Conservation (phyloP, 2,113 vertebrate species). For the Chaetura pelagica region DNA sequence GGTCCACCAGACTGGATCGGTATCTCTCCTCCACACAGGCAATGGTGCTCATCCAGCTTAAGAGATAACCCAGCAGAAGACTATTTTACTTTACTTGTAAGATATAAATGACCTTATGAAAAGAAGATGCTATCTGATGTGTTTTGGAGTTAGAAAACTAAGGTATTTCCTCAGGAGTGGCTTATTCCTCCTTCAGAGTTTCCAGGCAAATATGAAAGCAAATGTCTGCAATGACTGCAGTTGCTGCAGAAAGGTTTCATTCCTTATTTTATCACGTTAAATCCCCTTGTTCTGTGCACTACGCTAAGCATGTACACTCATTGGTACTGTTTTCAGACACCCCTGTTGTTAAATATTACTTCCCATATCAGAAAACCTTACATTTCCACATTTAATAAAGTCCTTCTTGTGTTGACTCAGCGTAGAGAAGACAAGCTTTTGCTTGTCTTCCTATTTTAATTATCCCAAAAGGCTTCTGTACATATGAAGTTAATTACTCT, state of each 20-base stretch:
- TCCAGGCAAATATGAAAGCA: not conserved
- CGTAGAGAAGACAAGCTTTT: not conserved
- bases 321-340: not conserved
- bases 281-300: not conserved
- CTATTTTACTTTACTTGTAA: not conserved
- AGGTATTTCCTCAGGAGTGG: not conserved
- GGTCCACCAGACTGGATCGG: not conserved
- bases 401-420: not conserved
- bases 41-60: not conserved
- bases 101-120: not conserved
- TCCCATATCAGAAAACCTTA: not conserved
- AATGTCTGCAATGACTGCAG: not conserved
- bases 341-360: not conserved
- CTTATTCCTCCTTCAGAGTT: not conserved
- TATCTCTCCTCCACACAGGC: not conserved
- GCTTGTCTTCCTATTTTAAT: not conserved
- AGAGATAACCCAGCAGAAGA: not conserved
- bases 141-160: not conserved
- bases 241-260: not conserved
- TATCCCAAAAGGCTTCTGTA: not conserved
- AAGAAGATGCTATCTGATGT: not conserved
- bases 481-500: not conserved
- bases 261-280: not conserved
- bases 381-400: not conserved
- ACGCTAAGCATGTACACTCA: not conserved